Percentiles rank a stretch among this genome's conserved stretches.
phyloP scores from a whole-genome alignment of 2,797 vertebrate species.

The Scleropages formosus region DNA sequence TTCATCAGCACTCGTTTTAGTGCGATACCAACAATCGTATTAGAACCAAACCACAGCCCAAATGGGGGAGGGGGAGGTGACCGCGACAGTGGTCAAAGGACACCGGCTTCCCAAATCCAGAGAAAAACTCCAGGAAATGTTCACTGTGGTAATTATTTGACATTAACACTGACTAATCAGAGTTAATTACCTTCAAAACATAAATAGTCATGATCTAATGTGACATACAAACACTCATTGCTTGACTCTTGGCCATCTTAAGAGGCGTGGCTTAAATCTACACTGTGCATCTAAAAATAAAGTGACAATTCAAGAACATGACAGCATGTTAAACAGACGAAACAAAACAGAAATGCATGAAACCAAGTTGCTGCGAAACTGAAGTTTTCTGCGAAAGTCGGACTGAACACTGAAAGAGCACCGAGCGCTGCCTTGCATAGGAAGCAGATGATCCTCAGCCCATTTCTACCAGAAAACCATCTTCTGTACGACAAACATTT shows the following conservation, averaged over 20 bases:
- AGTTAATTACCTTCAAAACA: conserved; percentile 15
- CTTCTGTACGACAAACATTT: no score
- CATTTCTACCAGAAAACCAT: background rate
- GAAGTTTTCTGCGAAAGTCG: background rate
- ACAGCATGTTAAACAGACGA: conserved; percentile 38
- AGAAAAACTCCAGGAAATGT: background rate
- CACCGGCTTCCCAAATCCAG: conserved; percentile 14
- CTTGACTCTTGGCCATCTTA: conserved; percentile 51
- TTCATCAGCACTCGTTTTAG: background rate
- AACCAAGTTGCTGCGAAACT: conserved; percentile 43
- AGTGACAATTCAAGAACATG: conserved; percentile 56
- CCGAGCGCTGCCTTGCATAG: no score
- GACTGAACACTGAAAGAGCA: background rate
- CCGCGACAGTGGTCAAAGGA: no score
- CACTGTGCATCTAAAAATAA: conserved; percentile 64
- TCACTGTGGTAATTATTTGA: conserved; percentile 40
- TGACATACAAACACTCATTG: conserved; percentile 43
- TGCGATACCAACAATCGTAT: no score
- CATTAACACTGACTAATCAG: conserved; percentile 50
- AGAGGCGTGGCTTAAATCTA: conserved; percentile 54
- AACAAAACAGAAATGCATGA: conserved; percentile 51
- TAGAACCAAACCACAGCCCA: no score
- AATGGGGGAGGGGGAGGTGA: no score
- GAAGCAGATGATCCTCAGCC: background rate
- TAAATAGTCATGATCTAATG: conserved; percentile 36